Evolutionary conservation across 2,888 invertebrate genomes (phyloP).

Genomic region (Cheilosia variabilis): DNA sequence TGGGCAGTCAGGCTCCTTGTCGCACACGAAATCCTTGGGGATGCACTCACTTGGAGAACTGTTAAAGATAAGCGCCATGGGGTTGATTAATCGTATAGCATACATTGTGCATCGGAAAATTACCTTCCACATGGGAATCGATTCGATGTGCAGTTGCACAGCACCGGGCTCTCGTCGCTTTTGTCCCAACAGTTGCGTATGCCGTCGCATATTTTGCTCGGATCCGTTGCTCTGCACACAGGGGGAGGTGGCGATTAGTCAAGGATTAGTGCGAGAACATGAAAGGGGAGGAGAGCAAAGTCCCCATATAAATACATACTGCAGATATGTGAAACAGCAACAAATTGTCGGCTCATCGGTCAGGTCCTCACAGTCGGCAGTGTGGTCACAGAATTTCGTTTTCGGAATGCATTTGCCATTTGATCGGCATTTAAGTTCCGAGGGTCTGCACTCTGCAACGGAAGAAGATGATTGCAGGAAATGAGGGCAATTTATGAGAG

Average conservation of each 20-base stretch:
- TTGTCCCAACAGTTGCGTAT: slow-evolving; percentile 90
- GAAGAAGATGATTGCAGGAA: slow-evolving; percentile 9
- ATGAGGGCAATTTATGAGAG: background rate
- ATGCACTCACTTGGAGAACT: slow-evolving; percentile 86
- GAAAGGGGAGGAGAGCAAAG: background rate
- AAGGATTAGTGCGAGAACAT: slow-evolving; percentile 9
- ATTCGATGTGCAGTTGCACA: slow-evolving; percentile 86
- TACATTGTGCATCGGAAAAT: slow-evolving; percentile 70
- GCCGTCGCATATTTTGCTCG: slow-evolving; percentile 90
- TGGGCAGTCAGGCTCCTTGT: slow-evolving; percentile 89
- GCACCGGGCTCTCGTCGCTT: slow-evolving; percentile 88
- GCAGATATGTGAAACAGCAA: slow-evolving; percentile 88
- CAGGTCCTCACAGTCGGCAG: slow-evolving; percentile 88
- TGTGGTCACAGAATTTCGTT: slow-evolving; percentile 87
- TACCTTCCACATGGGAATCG: slow-evolving; percentile 85
- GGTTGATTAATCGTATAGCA: slow-evolving; percentile 23
- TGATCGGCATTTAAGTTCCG: slow-evolving; percentile 87
- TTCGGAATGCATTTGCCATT: slow-evolving; percentile 89
- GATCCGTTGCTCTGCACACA: slow-evolving; percentile 85
- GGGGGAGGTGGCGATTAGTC: background rate
- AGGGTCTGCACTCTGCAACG: slow-evolving; percentile 86
- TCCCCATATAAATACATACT: slow-evolving; percentile 79
- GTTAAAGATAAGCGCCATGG: slow-evolving; percentile 11
- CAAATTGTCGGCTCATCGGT: slow-evolving; percentile 89
- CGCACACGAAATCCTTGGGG: slow-evolving; percentile 90